Conservation (phyloP, 2,113 vertebrate species). For the Pungitius pungitius region DNA sequence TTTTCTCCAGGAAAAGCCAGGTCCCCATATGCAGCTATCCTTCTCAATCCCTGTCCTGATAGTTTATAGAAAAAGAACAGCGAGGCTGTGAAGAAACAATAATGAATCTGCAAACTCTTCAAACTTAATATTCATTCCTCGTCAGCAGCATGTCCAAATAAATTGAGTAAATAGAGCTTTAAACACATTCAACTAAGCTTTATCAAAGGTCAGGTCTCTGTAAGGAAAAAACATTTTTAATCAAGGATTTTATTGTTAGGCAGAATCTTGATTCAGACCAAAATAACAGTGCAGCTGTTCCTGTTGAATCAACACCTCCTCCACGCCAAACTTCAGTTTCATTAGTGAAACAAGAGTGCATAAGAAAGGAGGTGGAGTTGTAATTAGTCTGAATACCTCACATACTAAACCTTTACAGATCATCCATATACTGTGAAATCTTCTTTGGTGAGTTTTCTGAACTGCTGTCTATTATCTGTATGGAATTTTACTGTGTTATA, state of each 20-base stretch:
- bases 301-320: not conserved
- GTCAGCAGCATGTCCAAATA: not conserved
- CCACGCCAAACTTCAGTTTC: not conserved
- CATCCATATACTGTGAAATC: no score
- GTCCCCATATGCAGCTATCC: not conserved
- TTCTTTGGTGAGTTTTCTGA: no score
- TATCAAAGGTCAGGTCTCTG: constrained; percentile 2
- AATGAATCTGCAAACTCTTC: not conserved
- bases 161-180: not conserved
- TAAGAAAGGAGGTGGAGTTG: not conserved
- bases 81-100: not conserved
- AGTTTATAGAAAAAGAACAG: not conserved
- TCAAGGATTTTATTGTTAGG: not conserved
- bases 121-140: not conserved
- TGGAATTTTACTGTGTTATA: no score
- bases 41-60: not conserved
- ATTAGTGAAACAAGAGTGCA: not conserved
- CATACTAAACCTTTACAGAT: no score
- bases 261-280: not conserved
- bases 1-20: not conserved
- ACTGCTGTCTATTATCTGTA: no score
- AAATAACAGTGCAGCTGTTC: not conserved
- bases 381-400: not conserved
- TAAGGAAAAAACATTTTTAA: constrained; percentile 5
- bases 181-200: not conserved